Conservation (phyloP, 2,888 invertebrate genomes). For the Orchestes rusci region DNA sequence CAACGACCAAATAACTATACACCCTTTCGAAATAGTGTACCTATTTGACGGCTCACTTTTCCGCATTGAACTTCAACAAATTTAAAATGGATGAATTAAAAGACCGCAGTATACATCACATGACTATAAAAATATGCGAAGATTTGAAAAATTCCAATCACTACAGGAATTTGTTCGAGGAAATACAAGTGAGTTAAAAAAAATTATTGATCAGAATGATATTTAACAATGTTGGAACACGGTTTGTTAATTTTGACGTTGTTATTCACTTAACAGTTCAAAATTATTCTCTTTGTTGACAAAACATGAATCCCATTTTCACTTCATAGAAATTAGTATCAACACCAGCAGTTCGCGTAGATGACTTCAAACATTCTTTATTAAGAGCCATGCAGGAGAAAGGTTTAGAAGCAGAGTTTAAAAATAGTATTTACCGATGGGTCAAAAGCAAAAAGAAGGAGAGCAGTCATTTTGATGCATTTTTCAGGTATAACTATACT, state of each 20-base stretch:
- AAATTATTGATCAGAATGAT: no score
- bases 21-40: no score
- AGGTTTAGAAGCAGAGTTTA: slow-evolving; percentile 73
- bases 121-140: slow-evolving; percentile 70
- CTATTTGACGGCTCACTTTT: no score
- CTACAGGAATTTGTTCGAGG: slow-evolving; percentile 69
- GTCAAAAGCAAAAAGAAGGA: slow-evolving; percentile 52
- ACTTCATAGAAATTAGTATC: slow-evolving; percentile 67
- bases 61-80: not conserved
- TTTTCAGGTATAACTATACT: slow-evolving; percentile 39
- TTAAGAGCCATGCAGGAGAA: slow-evolving; percentile 68
- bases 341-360: slow-evolving; percentile 65
- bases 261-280: no score
- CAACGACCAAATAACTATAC: no score
- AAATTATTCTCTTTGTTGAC: no score
- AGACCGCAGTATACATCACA: slow-evolving; percentile 63
- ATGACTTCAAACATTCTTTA: slow-evolving; percentile 71
- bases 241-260: no score
- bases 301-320: no score
- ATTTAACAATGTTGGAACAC: no score
- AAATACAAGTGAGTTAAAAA: slow-evolving; percentile 66
- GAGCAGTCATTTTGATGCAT: slow-evolving; percentile 46
- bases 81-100: slow-evolving; percentile 38
- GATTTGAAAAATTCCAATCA: slow-evolving; percentile 70
- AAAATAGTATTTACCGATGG: slow-evolving; percentile 80